A percentile compares a stretch with the other conserved stretches of the same genome.
phyloP scores from a whole-genome alignment of 2,888 invertebrate genomes.

The Lepidochitona cinerea region DNA sequence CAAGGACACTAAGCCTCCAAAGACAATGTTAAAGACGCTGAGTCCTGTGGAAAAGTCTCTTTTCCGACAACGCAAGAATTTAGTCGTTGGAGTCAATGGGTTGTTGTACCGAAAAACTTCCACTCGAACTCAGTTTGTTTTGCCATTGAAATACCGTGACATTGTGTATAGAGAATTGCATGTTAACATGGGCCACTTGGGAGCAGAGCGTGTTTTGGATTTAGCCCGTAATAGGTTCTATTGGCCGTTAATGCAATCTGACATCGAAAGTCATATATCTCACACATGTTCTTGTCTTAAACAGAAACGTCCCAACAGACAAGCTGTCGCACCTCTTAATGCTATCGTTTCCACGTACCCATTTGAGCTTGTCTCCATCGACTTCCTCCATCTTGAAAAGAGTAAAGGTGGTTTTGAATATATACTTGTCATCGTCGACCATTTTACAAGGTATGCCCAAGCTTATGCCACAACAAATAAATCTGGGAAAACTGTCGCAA shows the following conservation, averaged over 20 bases:
- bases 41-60: not conserved
- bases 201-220: conserved; percentile 4
- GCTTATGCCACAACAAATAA: too few relatives aligned
- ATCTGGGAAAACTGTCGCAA: too few relatives aligned
- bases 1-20: not conserved
- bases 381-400: not conserved
- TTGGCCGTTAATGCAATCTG: conserved; percentile 8
- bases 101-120: not conserved
- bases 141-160: not conserved
- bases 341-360: not conserved
- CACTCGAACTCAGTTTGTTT: not conserved
- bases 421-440: too few relatives aligned
- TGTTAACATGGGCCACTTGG: conserved; percentile 1
- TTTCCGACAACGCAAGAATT: not conserved
- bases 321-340: not conserved
- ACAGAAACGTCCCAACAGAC: not conserved
- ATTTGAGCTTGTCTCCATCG: not conserved
- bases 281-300: conserved; percentile 1
- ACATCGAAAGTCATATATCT: not conserved
- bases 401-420: too few relatives aligned
- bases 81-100: not conserved
- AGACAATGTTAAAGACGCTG: not conserved
- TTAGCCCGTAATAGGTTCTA: conserved; percentile 5
- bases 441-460: too few relatives aligned
- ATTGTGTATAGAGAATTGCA: not conserved